These are phyloP conservation scores for Apodemia hepburni DNA, from an alignment of 2,888 invertebrate species.

Conservation along the genomic window DNA sequence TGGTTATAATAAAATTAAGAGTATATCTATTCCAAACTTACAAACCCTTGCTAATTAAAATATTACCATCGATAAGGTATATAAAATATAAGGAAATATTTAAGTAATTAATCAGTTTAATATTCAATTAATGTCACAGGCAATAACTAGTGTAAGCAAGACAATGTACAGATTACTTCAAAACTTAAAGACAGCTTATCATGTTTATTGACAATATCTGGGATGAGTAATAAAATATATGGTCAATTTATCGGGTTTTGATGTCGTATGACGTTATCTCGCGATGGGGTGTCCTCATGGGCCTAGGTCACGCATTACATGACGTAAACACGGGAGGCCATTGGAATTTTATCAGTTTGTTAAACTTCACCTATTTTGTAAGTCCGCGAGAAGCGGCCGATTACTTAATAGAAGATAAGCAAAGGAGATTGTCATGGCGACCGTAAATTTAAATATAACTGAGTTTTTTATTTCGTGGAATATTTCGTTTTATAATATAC, in stretches of 20 bases:
- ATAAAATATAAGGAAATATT: no score
- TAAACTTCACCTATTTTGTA: conserved; percentile 11
- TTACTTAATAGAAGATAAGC: conserved; percentile 14
- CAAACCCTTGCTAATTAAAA: no score
- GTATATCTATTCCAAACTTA: no score
- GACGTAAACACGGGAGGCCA: conserved; percentile 10
- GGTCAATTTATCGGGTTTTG: conserved; percentile 4
- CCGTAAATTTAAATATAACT: neutral
- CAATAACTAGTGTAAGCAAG: neutral
- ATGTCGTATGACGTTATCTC: conserved; percentile 9
- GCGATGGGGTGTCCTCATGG: conserved; percentile 9
- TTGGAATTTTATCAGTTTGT: conserved; percentile 14
- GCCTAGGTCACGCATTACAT: neutral
- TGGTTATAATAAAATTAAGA: no score
- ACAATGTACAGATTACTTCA: neutral
- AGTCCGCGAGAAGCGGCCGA: neutral
- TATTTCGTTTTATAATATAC: neutral
- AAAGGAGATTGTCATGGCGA: conserved; percentile 3
- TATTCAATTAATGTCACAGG: no score
- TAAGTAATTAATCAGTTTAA: neutral
- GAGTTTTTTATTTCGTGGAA: neutral
- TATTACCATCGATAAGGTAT: neutral
- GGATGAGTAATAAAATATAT: neutral
- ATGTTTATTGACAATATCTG: conserved; percentile 1
- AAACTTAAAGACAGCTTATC: conserved; percentile 5